These are phyloP conservation scores for Sciurus niger DNA, from an alignment of 2,113 vertebrate species.

Conservation along the genomic window DNA sequence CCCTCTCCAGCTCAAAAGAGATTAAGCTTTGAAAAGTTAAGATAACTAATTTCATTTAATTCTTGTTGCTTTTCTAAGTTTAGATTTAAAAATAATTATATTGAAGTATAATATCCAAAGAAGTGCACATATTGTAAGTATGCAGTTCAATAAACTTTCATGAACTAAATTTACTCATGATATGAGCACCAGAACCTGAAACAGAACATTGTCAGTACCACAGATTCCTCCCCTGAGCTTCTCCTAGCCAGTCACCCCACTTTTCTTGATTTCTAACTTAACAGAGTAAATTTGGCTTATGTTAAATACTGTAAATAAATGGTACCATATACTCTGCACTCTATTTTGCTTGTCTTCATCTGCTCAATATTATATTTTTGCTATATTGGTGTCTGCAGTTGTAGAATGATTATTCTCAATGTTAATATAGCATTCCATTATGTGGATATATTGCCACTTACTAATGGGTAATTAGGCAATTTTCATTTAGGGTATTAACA, in stretches of 20 bases:
- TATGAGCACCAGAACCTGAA: constrained; percentile 32
- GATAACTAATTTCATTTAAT: constrained; percentile 41
- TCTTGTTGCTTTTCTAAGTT: background rate
- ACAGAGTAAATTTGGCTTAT: background rate
- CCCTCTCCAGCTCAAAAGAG: constrained; percentile 1
- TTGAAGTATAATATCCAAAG: constrained; percentile 29
- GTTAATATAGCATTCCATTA: background rate
- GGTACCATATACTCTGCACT: background rate
- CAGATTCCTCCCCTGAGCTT: background rate
- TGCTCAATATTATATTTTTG: background rate
- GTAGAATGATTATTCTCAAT: background rate
- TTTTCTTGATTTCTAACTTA: constrained; percentile 30
- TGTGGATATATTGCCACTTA: background rate
- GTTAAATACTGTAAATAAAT: constrained; percentile 53
- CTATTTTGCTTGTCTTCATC: background rate
- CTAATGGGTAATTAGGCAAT: background rate
- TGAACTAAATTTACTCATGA: background rate
- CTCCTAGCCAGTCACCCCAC: background rate
- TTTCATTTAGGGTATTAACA: constrained; percentile 28
- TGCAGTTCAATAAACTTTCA: constrained; percentile 46
- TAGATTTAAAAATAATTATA: constrained; percentile 34
- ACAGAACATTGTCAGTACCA: background rate
- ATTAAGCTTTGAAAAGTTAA: constrained; percentile 42
- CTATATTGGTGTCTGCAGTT: background rate
- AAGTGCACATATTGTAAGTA: background rate